Evolutionary conservation across 2,797 vertebrate genomes (phyloP).

Genomic region (Spea hammondii): DNA sequence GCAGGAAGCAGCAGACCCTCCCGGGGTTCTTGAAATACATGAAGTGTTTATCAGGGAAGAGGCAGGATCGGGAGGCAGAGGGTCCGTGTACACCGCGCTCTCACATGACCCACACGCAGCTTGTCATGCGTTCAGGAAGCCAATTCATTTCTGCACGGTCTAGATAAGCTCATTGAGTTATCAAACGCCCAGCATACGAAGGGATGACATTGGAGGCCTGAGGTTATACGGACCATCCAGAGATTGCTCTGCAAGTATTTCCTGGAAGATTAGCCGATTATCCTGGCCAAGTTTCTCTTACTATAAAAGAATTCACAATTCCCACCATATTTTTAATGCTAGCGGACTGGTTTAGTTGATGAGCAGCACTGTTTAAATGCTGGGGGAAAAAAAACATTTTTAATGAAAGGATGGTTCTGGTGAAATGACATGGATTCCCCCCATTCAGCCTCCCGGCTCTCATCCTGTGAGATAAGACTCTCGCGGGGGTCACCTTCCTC

Average conservation of each 20-base stretch:
- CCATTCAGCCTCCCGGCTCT: no score
- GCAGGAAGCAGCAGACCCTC: slow-evolving; percentile 63
- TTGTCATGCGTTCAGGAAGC: slow-evolving; percentile 41
- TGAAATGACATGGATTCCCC: no score
- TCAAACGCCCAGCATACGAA: slow-evolving; percentile 10
- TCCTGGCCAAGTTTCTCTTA: not conserved
- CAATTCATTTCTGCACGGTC: slow-evolving; percentile 40
- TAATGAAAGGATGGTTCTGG: no score
- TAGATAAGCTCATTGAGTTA: slow-evolving; percentile 32
- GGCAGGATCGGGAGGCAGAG: not conserved
- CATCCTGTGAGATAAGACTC: no score
- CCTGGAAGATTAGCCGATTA: not conserved
- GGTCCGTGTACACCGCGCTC: not conserved
- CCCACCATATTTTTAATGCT: no score
- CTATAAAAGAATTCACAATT: no score
- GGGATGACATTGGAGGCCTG: not conserved
- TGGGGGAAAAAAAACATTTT: no score
- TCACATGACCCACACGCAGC: slow-evolving; percentile 15
- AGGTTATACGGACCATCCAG: not conserved
- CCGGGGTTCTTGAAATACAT: slow-evolving; percentile 30
- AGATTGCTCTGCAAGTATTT: not conserved
- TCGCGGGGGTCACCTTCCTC: no score
- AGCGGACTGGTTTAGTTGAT: no score
- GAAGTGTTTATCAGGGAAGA: slow-evolving; percentile 23
- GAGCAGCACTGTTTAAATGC: no score